These are phyloP conservation scores for Gallirallus australis DNA, from an alignment of 2,797 vertebrate genomes.

Conservation along the genomic window DNA sequence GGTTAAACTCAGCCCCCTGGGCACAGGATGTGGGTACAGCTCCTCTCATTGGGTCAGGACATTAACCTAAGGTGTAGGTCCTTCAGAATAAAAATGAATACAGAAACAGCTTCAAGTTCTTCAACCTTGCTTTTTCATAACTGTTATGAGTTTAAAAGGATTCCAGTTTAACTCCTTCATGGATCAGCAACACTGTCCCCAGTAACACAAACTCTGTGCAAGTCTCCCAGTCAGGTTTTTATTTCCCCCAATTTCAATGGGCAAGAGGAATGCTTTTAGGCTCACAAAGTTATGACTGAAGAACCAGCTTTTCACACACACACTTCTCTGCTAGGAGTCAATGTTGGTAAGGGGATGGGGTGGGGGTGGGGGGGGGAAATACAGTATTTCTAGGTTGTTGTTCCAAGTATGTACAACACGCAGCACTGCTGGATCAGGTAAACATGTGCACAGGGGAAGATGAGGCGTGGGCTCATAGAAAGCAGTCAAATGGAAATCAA, in stretches of 20 bases:
- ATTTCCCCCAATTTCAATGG: conserved; percentile 76
- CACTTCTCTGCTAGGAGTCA: conserved; percentile 87
- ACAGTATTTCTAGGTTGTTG: conserved; percentile 86
- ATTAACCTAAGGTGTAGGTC: conserved; percentile 80
- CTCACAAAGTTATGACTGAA: conserved; percentile 84
- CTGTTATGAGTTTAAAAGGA: conserved; percentile 89
- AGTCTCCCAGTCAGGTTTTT: conserved; percentile 30
- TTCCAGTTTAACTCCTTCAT: conserved; percentile 79
- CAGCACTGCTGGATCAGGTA: conserved; percentile 87
- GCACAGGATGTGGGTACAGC: conserved; percentile 76
- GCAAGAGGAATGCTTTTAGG: conserved; percentile 88
- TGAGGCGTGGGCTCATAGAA: conserved; percentile 97
- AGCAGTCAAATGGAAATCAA: conserved; percentile 99
- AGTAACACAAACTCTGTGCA: conserved; percentile 28
- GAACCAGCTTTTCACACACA: conserved; percentile 84
- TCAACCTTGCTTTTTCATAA: conserved; percentile 81
- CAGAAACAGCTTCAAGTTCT: conserved; percentile 86
- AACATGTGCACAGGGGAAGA: conserved; percentile 94
- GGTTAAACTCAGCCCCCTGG: conserved; percentile 78
- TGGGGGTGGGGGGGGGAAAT: conserved; percentile 66
- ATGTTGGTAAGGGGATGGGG: conserved; percentile 74
- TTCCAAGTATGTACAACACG: conserved; percentile 95
- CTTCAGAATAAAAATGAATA: conserved; percentile 86
- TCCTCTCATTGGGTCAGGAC: conserved; percentile 75
- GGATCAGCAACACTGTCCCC: conserved; percentile 61